Evolutionary conservation across 2,888 invertebrate genomes (phyloP), one percentile per base, ranked within the genome.

Genomic region (Patella ulyssiponensis): DNA sequence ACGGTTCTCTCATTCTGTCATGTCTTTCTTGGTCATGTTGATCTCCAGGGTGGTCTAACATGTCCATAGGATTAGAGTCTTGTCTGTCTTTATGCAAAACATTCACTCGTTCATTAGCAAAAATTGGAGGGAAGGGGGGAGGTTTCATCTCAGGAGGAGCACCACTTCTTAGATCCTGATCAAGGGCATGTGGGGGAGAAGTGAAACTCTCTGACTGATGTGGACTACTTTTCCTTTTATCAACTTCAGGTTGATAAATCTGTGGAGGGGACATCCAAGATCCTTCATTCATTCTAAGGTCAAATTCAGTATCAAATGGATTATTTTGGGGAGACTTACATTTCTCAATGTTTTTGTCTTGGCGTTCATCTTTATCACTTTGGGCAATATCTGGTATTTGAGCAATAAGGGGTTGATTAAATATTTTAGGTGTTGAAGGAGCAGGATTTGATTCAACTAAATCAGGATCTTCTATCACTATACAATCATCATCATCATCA

Each of bases 1-100:
- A 23, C 5, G 64, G 23, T 14, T 64, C 64, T 20, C 11, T 64
- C 11, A 23, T 20, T 64, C 23, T 64, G 14, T 73, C 73, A 33
- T 11, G 23, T 52, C 73, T 73, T 73, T 73, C 73, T n/a, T 52
- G 73, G 23, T 33, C 52, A 23, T 17, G 20, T 73, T 53, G 44
- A 3, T 73, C 73, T 23, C 64, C 20, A 15, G 64, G 64, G 14
- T 64, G 20, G 17, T 64, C 64, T 14, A 23, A 23, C 23, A 20
- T 64, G 2, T 64, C 64, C 17, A 64, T 64, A 3, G 64, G 64
- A 64, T 64, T 64, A 23, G 20, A 23, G 11, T 20, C 12, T 14
- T n/a, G 20, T 23, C 23, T 23, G 2, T 23, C 12, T 9, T 4
- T 11, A 23, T 11, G 64, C 64, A 23, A 12, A 23, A 23, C 64